phyloP scores from a whole-genome alignment of 23 tunicate genomes.

The Ciona savignyi region DNA sequence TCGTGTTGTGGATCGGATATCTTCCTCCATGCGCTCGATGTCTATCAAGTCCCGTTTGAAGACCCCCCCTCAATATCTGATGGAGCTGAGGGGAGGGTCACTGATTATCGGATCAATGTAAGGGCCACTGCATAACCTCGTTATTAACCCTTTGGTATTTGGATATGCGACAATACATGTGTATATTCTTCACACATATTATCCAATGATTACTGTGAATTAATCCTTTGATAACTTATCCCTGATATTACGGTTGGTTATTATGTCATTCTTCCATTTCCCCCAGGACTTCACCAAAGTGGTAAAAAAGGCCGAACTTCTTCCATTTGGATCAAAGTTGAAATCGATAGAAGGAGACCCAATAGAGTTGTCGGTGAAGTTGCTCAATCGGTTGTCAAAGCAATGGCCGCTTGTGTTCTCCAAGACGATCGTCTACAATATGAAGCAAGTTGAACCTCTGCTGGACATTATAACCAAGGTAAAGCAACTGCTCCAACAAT shows the following conservation, averaged over 20 bases:
- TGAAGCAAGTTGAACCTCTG: conserved; percentile 50
- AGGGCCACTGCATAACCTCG: too few species aligned
- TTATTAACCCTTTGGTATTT: too few species aligned
- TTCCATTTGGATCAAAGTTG: conserved; percentile 23
- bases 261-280: too few species aligned
- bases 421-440: conserved; percentile 57
- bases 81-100: conserved; percentile 65
- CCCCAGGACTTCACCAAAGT: conserved; percentile 43
- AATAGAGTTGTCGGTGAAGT: too few species aligned
- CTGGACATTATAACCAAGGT: conserved; percentile 34
- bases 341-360: background rate
- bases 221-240: too few species aligned
- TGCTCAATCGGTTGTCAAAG: background rate
- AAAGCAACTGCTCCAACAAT: too few species aligned
- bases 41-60: conserved; percentile 55
- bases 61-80: conserved; percentile 77
- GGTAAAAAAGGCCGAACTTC: conserved; percentile 37
- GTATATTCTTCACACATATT: too few species aligned
- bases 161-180: too few species aligned
- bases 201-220: too few species aligned
- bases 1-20: conserved; percentile 79
- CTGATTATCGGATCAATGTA: conserved; percentile 80
- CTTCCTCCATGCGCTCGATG: conserved; percentile 78
- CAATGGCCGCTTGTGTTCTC: conserved; percentile 62
- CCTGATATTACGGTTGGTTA: too few species aligned